Evolutionary conservation across 2,797 vertebrate species (phyloP), one percentile per base, ranked within the genome.

Genomic region (Erpetoichthys calabaricus): DNA sequence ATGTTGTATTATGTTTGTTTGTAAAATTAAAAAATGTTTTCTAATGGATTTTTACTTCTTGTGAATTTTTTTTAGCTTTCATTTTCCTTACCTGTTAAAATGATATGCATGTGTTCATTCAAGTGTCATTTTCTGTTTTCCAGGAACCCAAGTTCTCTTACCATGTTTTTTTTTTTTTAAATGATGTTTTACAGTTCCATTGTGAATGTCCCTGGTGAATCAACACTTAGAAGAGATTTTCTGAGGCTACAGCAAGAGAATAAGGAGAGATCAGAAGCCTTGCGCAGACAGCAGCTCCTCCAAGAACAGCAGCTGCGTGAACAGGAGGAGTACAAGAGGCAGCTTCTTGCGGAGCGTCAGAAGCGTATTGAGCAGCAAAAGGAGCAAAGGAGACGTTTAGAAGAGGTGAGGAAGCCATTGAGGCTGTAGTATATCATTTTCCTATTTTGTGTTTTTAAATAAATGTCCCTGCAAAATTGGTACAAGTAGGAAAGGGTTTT

Each of bases 331-430:
- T 91, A 91, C 56, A 91, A 92, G 71, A 81, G 89, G 64, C 89
- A 91, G 67, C 82, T 92, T 57, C 69, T 91, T 72, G 90, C 90
- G 2, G 89, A 91, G 70, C 78, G 89, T 50, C 90, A 92, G 75
- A 92, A 92, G 47, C 87, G 90, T 45, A 91, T 91, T 0, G 90
- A 92, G 70, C 89, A 91, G 73, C 90, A 92, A 79, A 91, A 91
- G 68, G 89, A 92, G 61, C 90, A 91, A 69, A 79, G 90, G 67
- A 72, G 89, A 62, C 69, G 89, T 42, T 80, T 92, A 44, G 90
- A 92, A 71, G 90, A 92, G 88, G 90, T 92, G 74, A 57, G 58
- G 9, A 46, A 25, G 25, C 25, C 25, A 25, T 25, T 25, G 25
- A 70, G 66, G 62, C 60, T 68, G 61, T 65, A 44, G 60, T 64